Percentiles rank a stretch among this genome's conserved stretches.
These are phyloP conservation scores for Fukomys damarensis DNA, from an alignment of 2,113 vertebrate genomes.

Conservation along the genomic window DNA sequence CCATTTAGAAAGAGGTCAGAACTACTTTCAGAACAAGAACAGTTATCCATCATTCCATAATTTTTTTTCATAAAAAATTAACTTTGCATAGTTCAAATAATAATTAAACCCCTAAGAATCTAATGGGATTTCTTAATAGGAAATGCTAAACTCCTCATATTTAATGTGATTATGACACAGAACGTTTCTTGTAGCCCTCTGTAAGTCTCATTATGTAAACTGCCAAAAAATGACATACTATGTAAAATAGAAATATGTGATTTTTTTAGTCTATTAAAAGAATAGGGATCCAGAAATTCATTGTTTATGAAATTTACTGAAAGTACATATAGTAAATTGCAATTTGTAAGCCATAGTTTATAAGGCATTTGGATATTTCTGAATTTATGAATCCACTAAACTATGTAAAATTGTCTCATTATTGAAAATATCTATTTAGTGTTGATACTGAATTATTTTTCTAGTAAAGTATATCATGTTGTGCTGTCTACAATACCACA, in stretches of 20 bases:
- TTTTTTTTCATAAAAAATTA: neutral
- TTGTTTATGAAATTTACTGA: neutral
- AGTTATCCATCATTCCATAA: neutral
- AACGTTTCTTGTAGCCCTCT: neutral
- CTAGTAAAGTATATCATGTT: neutral
- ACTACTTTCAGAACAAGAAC: neutral
- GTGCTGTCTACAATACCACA: neutral
- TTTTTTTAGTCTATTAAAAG: constrained; percentile 3
- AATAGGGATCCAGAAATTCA: neutral
- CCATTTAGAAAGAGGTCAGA: neutral
- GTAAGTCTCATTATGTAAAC: neutral
- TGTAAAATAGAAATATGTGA: neutral
- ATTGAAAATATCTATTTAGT: neutral
- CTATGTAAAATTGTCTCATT: neutral
- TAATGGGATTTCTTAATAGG: neutral
- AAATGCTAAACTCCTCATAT: neutral
- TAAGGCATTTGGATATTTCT: neutral
- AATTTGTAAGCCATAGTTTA: neutral
- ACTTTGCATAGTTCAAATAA: neutral
- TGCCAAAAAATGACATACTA: neutral
- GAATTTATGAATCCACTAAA: neutral
- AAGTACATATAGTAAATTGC: neutral
- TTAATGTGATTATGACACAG: neutral
- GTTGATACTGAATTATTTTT: neutral
- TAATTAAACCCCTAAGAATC: neutral